phyloP scores from a whole-genome alignment of 1,140 invertebrate species.

The Drosophila baimaii region DNA sequence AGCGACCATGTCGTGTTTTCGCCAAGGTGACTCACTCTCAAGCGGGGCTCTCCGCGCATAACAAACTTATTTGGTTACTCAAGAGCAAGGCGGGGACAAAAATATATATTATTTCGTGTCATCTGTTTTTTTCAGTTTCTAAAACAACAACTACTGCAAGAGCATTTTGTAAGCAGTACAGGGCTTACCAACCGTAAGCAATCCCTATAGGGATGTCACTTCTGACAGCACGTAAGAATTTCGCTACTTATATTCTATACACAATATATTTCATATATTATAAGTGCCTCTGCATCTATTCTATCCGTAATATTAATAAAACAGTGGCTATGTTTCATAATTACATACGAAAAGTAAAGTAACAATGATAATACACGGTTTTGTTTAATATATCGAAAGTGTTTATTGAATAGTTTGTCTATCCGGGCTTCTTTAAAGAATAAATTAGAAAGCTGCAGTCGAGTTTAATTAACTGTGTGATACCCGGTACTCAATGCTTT shows the following conservation, averaged over 20 bases:
- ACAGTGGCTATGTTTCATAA: no score
- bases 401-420: no score
- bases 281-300: no score
- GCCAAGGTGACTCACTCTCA: constrained; percentile 15
- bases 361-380: no score
- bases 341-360: no score
- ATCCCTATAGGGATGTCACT: not conserved
- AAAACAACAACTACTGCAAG: not conserved
- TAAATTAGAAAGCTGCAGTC: no score
- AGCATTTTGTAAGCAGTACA: no score
- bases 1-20: constrained; percentile 6
- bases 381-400: no score
- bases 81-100: not conserved
- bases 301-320: no score
- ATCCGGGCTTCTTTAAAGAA: no score
- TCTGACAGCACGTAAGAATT: not conserved
- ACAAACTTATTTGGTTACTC: not conserved
- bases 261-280: not conserved
- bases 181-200: no score
- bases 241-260: not conserved
- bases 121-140: not conserved
- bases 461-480: no score
- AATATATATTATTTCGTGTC: not conserved
- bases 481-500: not conserved
- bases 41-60: not conserved